These are phyloP conservation scores for Machimus atricapillus DNA, from an alignment of 2,888 invertebrate genomes.

Conservation along the genomic window DNA sequence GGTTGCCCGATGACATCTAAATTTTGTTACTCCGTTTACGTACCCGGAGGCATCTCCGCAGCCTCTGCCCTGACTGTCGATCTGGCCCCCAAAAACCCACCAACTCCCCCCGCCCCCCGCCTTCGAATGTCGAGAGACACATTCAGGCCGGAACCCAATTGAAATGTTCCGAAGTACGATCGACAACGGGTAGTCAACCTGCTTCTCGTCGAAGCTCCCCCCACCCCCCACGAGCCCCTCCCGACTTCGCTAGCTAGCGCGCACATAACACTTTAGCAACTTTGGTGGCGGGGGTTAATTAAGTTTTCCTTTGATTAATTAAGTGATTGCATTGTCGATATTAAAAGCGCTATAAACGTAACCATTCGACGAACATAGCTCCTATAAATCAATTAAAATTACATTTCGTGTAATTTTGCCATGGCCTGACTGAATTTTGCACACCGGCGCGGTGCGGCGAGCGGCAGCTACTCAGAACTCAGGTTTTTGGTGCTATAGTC, in stretches of 20 bases:
- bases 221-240: background rate
- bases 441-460: background rate
- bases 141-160: background rate
- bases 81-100: background rate
- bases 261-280: conserved; percentile 43
- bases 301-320: conserved; percentile 53
- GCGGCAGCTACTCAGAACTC: conserved; percentile 31
- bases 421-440: conserved; percentile 30
- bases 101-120: background rate
- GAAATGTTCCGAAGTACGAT: background rate
- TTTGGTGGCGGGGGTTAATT: conserved; percentile 50
- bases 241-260: conserved; percentile 20
- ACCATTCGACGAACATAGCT: conserved; percentile 41
- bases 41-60: background rate
- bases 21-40: conserved; percentile 49
- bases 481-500: conserved; percentile 3
- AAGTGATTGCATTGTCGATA: conserved; percentile 52
- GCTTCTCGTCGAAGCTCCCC: background rate
- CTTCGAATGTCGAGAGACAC: background rate
- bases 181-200: background rate
- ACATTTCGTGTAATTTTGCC: conserved; percentile 46
- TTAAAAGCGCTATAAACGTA: conserved; percentile 51
- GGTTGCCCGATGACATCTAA: conserved; percentile 50
- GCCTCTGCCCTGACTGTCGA: background rate
- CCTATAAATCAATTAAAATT: conserved; percentile 49